These are phyloP conservation scores for Clistopyga incitator DNA, from an alignment of 2,888 invertebrate species.

Conservation along the genomic window DNA sequence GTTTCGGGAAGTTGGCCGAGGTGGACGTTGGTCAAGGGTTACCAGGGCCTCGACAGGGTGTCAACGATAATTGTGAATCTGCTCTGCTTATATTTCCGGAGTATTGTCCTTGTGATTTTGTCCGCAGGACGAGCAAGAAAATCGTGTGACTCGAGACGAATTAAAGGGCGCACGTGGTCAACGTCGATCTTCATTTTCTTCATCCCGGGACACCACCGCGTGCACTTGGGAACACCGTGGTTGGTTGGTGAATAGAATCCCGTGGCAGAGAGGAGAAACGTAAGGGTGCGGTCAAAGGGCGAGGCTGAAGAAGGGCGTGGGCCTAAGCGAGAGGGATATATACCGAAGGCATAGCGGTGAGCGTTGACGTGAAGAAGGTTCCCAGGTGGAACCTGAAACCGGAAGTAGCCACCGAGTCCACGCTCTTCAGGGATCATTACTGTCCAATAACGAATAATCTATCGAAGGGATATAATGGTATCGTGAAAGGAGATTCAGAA, in stretches of 20 bases:
- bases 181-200: conserved; percentile 78
- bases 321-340: conserved; percentile 12
- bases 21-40: conserved; percentile 35
- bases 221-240: conserved; percentile 10
- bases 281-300: conserved; percentile 53
- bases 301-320: conserved; percentile 32
- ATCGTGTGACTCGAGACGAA: conserved; percentile 53
- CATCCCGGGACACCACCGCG: conserved; percentile 30
- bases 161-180: conserved; percentile 73
- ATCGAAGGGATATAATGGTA: conserved; percentile 32
- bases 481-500: conserved; percentile 21
- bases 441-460: conserved; percentile 53
- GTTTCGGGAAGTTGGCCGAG: conserved; percentile 41
- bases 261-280: conserved; percentile 25
- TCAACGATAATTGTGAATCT: conserved; percentile 27
- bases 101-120: conserved; percentile 12
- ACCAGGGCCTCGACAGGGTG: neutral
- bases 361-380: conserved; percentile 58
- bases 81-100: conserved; percentile 6
- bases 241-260: conserved; percentile 43
- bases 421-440: conserved; percentile 49
- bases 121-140: conserved; percentile 30
- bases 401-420: conserved; percentile 64
- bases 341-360: conserved; percentile 26
- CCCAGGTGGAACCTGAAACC: conserved; percentile 75